Evolutionary conservation across 1,140 invertebrate genomes (phyloP).

Genomic region (Bombus pyrosoma): DNA sequence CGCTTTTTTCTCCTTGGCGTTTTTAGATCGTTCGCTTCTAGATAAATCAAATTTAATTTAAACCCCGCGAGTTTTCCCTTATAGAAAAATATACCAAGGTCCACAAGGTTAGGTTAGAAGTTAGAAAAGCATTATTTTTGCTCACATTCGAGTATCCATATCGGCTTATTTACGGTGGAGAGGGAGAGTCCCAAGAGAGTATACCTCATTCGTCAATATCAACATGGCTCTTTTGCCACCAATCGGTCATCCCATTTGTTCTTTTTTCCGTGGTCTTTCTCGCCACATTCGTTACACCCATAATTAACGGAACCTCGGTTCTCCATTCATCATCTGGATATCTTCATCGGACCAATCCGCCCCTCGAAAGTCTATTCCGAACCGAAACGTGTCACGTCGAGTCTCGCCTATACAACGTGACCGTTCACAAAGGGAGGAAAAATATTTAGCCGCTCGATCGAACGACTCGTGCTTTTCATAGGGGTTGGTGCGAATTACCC

Average conservation of each 20-base stretch:
- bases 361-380: neutral
- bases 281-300: neutral
- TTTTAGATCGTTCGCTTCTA: neutral
- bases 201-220: conserved; percentile 31
- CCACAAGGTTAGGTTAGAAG: too few relatives aligned
- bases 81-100: neutral
- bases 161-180: neutral
- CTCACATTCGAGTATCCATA: neutral
- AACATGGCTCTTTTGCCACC: conserved; percentile 4
- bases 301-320: conserved; percentile 22
- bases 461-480: conserved; percentile 9
- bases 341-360: conserved; percentile 9
- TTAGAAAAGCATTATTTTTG: neutral
- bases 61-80: too few relatives aligned
- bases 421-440: neutral
- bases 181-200: neutral
- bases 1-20: too few relatives aligned
- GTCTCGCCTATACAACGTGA: too few relatives aligned
- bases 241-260: conserved; percentile 21
- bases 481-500: conserved; percentile 24
- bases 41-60: neutral
- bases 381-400: neutral
- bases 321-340: conserved; percentile 25
- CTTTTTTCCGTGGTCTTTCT: neutral
- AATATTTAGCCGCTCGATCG: conserved; percentile 28